Evolutionary conservation across 2,113 vertebrate species (phyloP).

Genomic region (Pseudolaguvia tuberculata): DNA sequence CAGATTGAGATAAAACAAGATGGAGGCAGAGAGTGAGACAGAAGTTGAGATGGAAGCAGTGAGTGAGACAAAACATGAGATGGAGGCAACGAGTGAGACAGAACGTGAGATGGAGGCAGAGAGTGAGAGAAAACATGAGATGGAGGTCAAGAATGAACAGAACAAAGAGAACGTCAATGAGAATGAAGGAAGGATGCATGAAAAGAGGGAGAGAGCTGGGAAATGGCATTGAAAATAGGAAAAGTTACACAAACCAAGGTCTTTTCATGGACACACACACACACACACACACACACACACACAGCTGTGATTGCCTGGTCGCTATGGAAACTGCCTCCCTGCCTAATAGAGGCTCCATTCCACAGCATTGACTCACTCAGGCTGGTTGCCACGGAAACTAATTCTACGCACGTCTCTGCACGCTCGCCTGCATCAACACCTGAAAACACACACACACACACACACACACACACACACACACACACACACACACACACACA

Average conservation of each 20-base stretch:
- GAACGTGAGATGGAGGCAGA: conserved; percentile 40
- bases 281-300: conserved; percentile 64
- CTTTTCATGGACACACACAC: conserved; percentile 63
- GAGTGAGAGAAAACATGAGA: conserved; percentile 26
- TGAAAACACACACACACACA: conserved; percentile 52
- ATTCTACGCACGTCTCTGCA: conserved; percentile 76
- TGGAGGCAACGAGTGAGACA: conserved; percentile 55
- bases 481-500: conserved; percentile 29
- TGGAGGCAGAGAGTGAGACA: conserved; percentile 57
- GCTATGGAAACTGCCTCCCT: conserved; percentile 75
- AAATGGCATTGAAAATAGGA: conserved; percentile 46
- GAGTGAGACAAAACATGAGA: conserved; percentile 2
- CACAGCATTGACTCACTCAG: conserved; percentile 73
- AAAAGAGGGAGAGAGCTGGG: conserved; percentile 15
- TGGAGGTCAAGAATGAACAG: conserved; percentile 54
- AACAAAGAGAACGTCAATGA: conserved; percentile 19
- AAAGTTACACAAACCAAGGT: conserved; percentile 60
- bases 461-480: conserved; percentile 21
- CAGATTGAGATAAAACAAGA: conserved; percentile 34
- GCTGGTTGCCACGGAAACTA: conserved; percentile 77
- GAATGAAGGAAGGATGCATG: background rate
- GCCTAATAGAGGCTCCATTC: conserved; percentile 75
- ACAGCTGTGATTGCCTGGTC: conserved; percentile 72
- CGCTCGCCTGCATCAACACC: conserved; percentile 73
- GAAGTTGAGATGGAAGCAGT: conserved; percentile 37